These are phyloP conservation scores for Pollicipes pollicipes DNA, from an alignment of 1,140 invertebrate genomes.

Conservation along the genomic window DNA sequence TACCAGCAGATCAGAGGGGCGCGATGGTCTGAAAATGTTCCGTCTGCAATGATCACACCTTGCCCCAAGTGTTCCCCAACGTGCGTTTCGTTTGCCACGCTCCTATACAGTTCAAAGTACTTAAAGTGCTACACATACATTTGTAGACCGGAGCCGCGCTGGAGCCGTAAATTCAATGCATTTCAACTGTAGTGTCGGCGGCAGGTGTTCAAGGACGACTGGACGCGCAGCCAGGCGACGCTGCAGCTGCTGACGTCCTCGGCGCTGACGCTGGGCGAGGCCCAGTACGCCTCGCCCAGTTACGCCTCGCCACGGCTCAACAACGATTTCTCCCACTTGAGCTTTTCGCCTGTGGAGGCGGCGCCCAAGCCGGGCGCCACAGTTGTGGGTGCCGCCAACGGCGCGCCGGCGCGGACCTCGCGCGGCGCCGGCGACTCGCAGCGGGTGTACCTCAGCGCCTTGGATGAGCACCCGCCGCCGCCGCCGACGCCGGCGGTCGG, in stretches of 20 bases:
- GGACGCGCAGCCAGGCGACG: slow-evolving; percentile 15
- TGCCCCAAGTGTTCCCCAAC: too few relatives aligned
- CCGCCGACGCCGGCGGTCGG: too few relatives aligned
- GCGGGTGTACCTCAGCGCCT: background rate
- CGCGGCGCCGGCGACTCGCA: background rate
- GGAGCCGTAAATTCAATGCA: too few relatives aligned
- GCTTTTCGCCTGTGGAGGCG: background rate
- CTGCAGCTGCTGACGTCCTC: slow-evolving; percentile 15
- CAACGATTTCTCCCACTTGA: background rate
- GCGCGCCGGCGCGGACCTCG: too few relatives aligned
- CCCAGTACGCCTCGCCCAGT: background rate
- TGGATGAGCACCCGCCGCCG: background rate
- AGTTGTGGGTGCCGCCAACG: background rate
- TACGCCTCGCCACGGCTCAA: background rate
- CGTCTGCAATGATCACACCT: too few relatives aligned
- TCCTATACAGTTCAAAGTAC: too few relatives aligned
- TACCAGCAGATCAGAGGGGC: too few relatives aligned
- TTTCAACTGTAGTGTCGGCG: background rate
- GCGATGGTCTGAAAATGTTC: too few relatives aligned
- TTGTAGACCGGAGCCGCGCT: too few relatives aligned
- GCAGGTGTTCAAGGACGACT: slow-evolving; percentile 17
- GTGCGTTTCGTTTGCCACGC: too few relatives aligned
- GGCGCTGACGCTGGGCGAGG: slow-evolving; percentile 7
- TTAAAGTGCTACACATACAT: too few relatives aligned
- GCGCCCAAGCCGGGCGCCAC: background rate